A percentile compares a stretch with the other conserved stretches of the same genome.
phyloP scores from a whole-genome alignment of 2,888 invertebrate species.

The Lucinisca nassula region DNA sequence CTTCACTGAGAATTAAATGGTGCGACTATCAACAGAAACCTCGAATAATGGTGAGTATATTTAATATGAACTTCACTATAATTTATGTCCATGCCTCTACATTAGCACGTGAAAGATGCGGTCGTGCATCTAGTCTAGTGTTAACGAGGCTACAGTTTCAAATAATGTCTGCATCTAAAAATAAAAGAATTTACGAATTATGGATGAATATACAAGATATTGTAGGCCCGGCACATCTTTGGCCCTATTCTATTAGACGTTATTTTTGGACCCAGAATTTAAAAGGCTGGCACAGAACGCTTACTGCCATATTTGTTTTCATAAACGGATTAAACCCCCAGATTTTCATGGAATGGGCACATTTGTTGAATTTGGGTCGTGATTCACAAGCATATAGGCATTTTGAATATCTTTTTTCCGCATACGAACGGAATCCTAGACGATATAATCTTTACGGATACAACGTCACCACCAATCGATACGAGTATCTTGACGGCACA shows the following conservation, averaged over 20 bases:
- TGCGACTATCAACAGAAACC: too few species aligned
- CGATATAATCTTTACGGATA: background rate
- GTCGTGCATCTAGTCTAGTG: background rate
- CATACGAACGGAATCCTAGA: background rate
- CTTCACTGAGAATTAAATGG: too few species aligned
- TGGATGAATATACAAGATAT: conserved; percentile 23
- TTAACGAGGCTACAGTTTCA: background rate
- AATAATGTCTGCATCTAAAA: background rate
- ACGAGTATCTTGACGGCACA: conserved; percentile 5
- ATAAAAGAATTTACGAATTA: conserved; percentile 12
- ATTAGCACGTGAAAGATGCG: background rate
- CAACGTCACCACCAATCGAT: background rate
- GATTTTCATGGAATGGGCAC: conserved; percentile 16
- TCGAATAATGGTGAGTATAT: background rate
- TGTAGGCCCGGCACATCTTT: background rate
- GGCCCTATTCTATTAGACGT: background rate
- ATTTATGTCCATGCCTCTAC: background rate
- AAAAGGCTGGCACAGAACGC: background rate
- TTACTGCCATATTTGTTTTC: conserved; percentile 8
- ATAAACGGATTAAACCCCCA: conserved; percentile 16
- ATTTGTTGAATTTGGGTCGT: background rate
- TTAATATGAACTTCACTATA: background rate
- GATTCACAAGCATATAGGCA: background rate
- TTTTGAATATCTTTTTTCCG: background rate
- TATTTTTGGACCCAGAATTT: conserved; percentile 23